Base-by-base conservation (phyloP, 2,797 vertebrate genomes). In the Australoheros facetus region DNA sequence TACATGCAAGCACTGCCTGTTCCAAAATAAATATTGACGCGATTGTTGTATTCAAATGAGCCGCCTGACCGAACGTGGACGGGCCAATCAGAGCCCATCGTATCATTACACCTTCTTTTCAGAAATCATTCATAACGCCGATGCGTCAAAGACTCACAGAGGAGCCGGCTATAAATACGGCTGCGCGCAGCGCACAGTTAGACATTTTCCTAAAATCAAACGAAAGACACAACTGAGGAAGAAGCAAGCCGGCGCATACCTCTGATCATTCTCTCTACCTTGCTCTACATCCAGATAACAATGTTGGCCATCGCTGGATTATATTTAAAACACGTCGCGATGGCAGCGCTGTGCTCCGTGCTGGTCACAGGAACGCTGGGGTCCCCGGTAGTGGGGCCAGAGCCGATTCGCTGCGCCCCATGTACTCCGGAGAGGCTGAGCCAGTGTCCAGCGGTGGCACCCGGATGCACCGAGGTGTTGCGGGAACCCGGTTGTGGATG, bases 401-500 rank as follows among this genome's bases (percentile, higher is more conserved):
- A 95, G 81, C 96, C 96, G 1, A 85, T 98, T 88, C 96, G 88
- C 54, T 99, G 98, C 81, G 96, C 96, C 0, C 95, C 96, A 1
- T 99, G 98, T 88, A 93, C 95, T 1, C 88, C 91, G 14, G 97
- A 98, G 88, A 94, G 76, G 85, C 87, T 96, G 60, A 94, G 92
- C 11, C 94, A 94, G 83, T 99, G 98, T 93, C 96, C 96, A 1
- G 93, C 95, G 0, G 95, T 98, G 79, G 94, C 95, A 0, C 91
- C 95, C 62, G 92, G 78, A 1, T 99, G 98, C 82, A 89, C 87
- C 1, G 97, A 99, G 94, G 39, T 94, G 56, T 87, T 96, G 23
- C 95, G 93, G 64, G 96, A 97, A 56, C 95, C 97, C 1, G 96
- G 97, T 87, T 99, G 98, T 60, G 95, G 97, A 73, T 99, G 98